Base-by-base conservation (phyloP, 2,797 vertebrate genomes). In the Paramormyrops hopkinsi region DNA sequence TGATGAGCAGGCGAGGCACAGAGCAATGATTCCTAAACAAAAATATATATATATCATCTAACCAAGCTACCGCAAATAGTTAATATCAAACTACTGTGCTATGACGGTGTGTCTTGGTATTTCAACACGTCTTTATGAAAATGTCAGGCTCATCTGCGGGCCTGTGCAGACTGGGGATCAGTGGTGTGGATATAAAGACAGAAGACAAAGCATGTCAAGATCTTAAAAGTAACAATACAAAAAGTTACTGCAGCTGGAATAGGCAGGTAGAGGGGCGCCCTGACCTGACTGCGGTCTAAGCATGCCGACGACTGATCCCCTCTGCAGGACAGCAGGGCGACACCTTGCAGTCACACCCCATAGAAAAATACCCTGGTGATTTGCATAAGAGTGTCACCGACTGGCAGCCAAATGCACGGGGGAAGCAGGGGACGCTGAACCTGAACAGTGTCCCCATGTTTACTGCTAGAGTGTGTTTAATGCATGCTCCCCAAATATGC, bases 361-460 rank as follows among this genome's bases (percentile, higher is more conserved):
- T 94, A 95, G 92, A 95, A 95, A 95, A 95, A 94, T 94, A 94
- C 94, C 94, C 93, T 94, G 94, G 91, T 93, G 91, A 90, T 94
- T 93, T 95, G 93, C 92, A 93, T 93, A 92, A 92, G 91, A 89
- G 89, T 93, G 93, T 91, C 90, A 91, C 91, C 89, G 91, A 92
- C 88, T 91, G 92, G 90, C 91, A 91, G 91, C 79, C 88, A 87
- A 93, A 93, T 69, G 51, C 41, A 90, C 48, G 91, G 89, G 91
- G 88, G 25, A 79, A 53, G 53, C 19, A 53, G 37, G 90, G 90
- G 86, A 91, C 90, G 33, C 33, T 33, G 33, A 29, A 41, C 91
- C 89, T 4, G 37, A 87, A 85, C 41, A 62, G 56, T 65, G 46
- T 91, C 90, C 89, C 41, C 29, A 90, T 88, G 88, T 91, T 59